These are phyloP conservation scores for Euwallacea similis DNA, from an alignment of 1,140 invertebrate species.

Conservation along the genomic window DNA sequence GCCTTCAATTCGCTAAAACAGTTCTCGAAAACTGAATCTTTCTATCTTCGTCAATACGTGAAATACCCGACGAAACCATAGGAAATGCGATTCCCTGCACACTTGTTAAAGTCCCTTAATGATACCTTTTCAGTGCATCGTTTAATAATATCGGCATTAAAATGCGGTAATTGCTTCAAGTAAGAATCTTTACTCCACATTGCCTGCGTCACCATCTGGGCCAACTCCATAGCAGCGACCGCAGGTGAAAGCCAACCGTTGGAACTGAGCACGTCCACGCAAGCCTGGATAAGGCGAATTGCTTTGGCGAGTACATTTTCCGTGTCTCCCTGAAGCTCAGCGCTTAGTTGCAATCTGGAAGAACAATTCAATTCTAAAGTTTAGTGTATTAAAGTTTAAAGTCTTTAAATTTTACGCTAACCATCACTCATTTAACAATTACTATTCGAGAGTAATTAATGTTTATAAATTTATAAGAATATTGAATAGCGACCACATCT, in stretches of 20 bases:
- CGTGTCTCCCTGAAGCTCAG: conserved; percentile 96
- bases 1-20: too few species aligned
- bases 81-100: too few species aligned
- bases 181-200: conserved; percentile 99
- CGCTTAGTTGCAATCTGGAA: conserved; percentile 80
- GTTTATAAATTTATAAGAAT: too few species aligned
- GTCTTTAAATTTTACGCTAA: too few species aligned
- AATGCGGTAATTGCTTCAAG: conserved; percentile 96
- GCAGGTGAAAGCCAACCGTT: conserved; percentile 98
- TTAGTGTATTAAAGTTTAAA: too few species aligned
- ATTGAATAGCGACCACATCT: too few species aligned
- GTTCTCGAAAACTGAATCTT: too few species aligned
- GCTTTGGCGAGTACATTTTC: conserved; percentile 88
- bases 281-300: conserved; percentile 93
- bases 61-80: too few species aligned
- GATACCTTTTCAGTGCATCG: conserved; percentile 83
- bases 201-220: conserved; percentile 99
- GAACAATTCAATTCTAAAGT: background rate
- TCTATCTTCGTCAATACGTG: too few species aligned
- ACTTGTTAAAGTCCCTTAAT: background rate
- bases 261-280: conserved; percentile 96
- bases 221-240: conserved; percentile 98
- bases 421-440: too few species aligned
- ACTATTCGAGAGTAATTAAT: too few species aligned
- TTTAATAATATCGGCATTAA: conserved; percentile 87